Evolutionary conservation across 2,888 invertebrate species (phyloP), one percentile per base, ranked within the genome.

Genomic region (Deroplatys truncata): DNA sequence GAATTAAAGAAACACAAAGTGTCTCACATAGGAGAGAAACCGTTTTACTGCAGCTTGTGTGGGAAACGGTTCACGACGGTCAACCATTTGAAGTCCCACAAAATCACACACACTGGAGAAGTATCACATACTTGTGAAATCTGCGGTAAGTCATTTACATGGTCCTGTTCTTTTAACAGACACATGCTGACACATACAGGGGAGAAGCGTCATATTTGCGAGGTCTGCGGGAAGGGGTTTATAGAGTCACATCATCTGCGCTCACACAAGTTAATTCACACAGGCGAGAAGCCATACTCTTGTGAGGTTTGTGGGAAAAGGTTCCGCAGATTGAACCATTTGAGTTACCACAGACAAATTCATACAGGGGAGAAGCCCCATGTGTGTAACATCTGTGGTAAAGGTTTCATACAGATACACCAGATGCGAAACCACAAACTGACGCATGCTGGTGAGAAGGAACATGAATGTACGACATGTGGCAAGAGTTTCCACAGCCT

Each of bases 331-430:
- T 93, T 93, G 10, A 93, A 93, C 13, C 93, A 93, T 1, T 92
- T 93, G 20, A 93, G 93, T 83, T 93, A 93, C 4, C 93, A 93
- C 91, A 93, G 93, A 7, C 92, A 93, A 91, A 92, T 82, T 92
- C 90, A 4, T 92, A 93, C 89, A 92, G 92, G 15, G 72, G 91
- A 87, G 29, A 28, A 82, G 29, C 87, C 87, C 1, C 82, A 87
- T 16, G 87, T 87, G 29, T 87, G 87, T 31, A 28, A 82, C 25
- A 87, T 87, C 16, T 87, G 87, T 29, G 28, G 82, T 25, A 87
- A 89, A 72, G 83, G 86, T 15, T 90, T 86, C 82, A 87, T 91
- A 0, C 93, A 93, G 89, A 91, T 92, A 43, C 87, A 90, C 0
- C 72, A 89, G 15, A 49, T 91, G 56, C 91, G 88, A 20, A 88